Percentiles rank a stretch among this genome's conserved stretches.
These are phyloP conservation scores for Anguilla megastoma DNA, from an alignment of 2,797 vertebrate species.

Conservation along the genomic window DNA sequence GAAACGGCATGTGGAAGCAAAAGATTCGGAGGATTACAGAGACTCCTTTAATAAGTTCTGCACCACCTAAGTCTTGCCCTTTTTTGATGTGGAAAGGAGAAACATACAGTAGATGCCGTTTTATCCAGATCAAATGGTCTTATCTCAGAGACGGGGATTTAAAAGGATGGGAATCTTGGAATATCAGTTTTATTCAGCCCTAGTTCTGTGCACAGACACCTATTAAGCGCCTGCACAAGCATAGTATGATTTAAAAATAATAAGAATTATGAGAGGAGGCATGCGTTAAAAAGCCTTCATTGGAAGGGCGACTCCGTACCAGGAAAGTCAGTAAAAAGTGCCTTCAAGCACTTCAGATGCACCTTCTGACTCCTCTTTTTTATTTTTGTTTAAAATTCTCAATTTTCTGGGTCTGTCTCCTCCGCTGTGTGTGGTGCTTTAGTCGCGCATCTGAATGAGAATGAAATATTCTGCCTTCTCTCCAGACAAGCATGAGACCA, in stretches of 20 bases:
- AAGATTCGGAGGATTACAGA: background rate
- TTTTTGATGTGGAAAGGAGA: constrained; percentile 6
- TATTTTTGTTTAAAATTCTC: background rate
- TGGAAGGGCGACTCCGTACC: constrained; percentile 24
- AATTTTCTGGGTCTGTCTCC: constrained; percentile 31
- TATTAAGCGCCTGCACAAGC: background rate
- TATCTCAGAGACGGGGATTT: background rate
- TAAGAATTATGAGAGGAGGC: background rate
- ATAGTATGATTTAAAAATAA: background rate
- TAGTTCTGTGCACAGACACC: background rate
- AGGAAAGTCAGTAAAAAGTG: constrained; percentile 72
- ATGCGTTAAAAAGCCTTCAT: background rate
- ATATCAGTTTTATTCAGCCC: background rate
- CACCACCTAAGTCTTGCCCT: background rate
- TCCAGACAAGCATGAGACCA: constrained; percentile 91
- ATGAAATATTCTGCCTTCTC: constrained; percentile 26
- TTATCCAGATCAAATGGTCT: constrained; percentile 1
- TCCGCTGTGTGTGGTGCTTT: background rate
- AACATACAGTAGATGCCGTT: background rate
- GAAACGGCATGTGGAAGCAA: constrained; percentile 14
- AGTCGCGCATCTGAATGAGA: constrained; percentile 15
- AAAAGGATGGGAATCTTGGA: background rate
- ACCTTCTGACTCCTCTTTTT: constrained; percentile 21
- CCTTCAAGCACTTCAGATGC: constrained; percentile 72
- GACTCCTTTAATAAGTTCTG: background rate